Evolutionary conservation across 1,140 invertebrate genomes (phyloP).

Genomic region (Triops cancriformis): DNA sequence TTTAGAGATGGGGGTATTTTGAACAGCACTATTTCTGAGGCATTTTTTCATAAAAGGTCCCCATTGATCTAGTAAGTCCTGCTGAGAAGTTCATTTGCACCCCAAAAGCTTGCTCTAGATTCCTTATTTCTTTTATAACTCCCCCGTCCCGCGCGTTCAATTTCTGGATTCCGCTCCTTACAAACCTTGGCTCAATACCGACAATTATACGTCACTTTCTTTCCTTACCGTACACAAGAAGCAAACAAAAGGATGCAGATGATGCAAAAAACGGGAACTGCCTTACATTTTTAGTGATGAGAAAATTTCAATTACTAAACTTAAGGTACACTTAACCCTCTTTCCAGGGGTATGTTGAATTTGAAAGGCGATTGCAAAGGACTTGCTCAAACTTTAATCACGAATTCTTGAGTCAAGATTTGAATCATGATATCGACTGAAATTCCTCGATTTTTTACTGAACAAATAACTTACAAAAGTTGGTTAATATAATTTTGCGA

Average conservation of each 20-base stretch:
- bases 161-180: not conserved
- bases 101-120: not conserved
- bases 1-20: not conserved
- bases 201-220: not conserved
- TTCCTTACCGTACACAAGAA: not conserved
- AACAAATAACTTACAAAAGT: no score
- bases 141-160: not conserved
- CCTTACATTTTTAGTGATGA: not conserved
- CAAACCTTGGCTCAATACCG: not conserved
- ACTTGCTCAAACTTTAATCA: no score
- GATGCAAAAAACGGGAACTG: not conserved
- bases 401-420: no score
- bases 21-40: not conserved
- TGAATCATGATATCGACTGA: no score
- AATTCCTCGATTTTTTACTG: no score
- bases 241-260: not conserved
- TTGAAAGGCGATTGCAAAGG: no score
- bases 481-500: no score
- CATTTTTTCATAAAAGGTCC: not conserved
- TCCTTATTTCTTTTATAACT: not conserved
- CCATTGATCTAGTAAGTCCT: constrained; percentile 8
- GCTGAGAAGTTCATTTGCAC: constrained; percentile 13
- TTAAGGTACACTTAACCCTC: no score
- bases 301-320: not conserved
- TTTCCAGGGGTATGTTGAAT: no score